phyloP scores from a whole-genome alignment of 2,113 vertebrate species.

The Chroicocephalus ridibundus region DNA sequence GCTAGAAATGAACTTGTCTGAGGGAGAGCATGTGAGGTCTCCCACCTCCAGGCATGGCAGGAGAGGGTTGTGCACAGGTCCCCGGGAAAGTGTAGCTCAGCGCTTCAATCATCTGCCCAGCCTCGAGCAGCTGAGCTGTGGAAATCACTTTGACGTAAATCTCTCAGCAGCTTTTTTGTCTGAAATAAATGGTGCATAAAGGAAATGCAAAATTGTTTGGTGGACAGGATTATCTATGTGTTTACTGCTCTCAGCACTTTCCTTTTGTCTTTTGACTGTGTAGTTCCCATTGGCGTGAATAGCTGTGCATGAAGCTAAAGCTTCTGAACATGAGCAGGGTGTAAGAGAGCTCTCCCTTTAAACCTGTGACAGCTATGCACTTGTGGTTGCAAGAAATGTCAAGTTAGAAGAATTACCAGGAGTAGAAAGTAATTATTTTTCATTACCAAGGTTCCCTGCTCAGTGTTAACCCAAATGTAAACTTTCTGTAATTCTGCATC shows the following conservation, averaged over 20 bases:
- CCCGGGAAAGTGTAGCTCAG: neutral
- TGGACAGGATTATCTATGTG: slow-evolving; percentile 38
- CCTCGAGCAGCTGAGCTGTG: neutral
- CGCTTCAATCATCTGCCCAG: neutral
- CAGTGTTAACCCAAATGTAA: neutral
- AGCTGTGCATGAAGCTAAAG: neutral
- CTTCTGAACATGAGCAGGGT: neutral
- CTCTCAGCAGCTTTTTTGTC: slow-evolving; percentile 32
- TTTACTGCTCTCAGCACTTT: slow-evolving; percentile 42
- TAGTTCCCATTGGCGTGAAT: neutral
- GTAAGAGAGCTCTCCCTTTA: neutral
- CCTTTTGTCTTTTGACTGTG: slow-evolving; percentile 15
- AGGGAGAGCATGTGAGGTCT: neutral
- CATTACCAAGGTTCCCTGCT: neutral
- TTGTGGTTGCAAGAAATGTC: neutral
- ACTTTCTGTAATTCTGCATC: neutral
- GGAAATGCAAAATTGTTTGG: slow-evolving; percentile 44
- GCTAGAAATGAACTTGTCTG: neutral
- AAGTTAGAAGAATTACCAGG: neutral
- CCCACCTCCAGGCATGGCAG: neutral
- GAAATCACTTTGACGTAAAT: slow-evolving; percentile 37
- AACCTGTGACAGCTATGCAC: neutral
- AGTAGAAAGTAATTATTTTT: neutral
- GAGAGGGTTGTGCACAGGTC: neutral
- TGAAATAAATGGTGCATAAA: slow-evolving; percentile 53